phyloP scores from a whole-genome alignment of 2,113 vertebrate genomes.

The Tachysurus fulvidraco region DNA sequence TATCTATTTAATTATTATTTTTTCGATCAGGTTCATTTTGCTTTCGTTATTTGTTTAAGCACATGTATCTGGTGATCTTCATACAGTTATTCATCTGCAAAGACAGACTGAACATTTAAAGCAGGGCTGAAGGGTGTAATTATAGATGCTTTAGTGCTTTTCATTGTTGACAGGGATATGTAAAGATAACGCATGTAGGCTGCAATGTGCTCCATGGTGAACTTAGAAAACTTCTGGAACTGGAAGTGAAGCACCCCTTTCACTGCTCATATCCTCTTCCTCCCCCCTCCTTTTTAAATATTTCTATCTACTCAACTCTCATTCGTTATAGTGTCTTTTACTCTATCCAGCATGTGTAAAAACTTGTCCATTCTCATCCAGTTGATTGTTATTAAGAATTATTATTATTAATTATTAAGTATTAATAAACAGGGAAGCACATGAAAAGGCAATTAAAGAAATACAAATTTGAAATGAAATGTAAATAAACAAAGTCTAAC shows the following conservation, averaged over 20 bases:
- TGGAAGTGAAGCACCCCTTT: not conserved
- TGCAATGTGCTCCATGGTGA: constrained; percentile 25
- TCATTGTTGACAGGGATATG: constrained; percentile 32
- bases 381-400: not conserved
- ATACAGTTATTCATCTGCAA: constrained; percentile 38
- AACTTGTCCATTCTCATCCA: not conserved
- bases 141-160: constrained; percentile 42
- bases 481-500: not conserved
- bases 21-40: not conserved
- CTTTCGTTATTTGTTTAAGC: constrained; percentile 5
- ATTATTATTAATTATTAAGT: too few relatives aligned
- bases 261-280: not conserved
- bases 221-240: constrained; percentile 6
- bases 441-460: not conserved
- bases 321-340: not conserved
- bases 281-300: not conserved
- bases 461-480: constrained; percentile 23
- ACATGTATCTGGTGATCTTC: constrained; percentile 21
- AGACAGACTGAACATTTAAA: constrained; percentile 42
- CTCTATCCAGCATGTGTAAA: not conserved
- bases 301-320: not conserved
- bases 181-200: constrained; percentile 13
- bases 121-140: constrained; percentile 20
- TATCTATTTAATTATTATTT: not conserved
- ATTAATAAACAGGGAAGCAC: not conserved